Base-by-base conservation (phyloP, 2,797 vertebrate species). In the Lophotriccus pileatus region DNA sequence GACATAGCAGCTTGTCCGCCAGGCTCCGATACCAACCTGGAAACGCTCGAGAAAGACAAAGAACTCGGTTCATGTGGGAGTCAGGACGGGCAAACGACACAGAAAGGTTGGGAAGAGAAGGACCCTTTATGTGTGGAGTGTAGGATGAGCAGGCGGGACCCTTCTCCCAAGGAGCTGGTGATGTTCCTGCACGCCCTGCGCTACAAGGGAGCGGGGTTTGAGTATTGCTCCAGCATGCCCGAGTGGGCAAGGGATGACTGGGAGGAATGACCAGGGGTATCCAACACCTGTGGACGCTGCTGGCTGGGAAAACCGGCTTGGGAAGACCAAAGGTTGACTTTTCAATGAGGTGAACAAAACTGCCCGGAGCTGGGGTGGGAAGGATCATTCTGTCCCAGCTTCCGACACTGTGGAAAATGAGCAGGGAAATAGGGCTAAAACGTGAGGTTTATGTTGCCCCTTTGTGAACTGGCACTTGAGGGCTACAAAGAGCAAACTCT, bases 181-280 rank as follows among this genome's bases (percentile, higher is more conserved):
- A 99, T 99, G 99, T 99, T 98, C 91, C 98, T 99, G 9, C 99
- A 99, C 2, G 99, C 99, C 12, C 96, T 99, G 74, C 93, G 98
- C 50, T 99, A 99, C 95, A 99, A 99, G 97, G 99, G 99, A 49
- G 97, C 98, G 0, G 98, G 98, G n/a, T 99, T 99, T 97, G 99
- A 99, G 87, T 99, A 99, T 89, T 98, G 98, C 72, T 98, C 99
- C 80, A 93, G 63, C 41, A 96, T 99, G 97, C 99, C 99, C 1
- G 95, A 98, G 34, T 99, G 99, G 99, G 99, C 99, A 59, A 97
- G 97, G 96, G 98, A 99, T n/a, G 98, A 99, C 96, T 99, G 99
- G 99, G 80, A 97, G 52, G 98, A 98, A 27, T 96, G 95, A 76
- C 97, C 83, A 69, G 89, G 64, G 59, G 39, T 13, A 5, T 8